phyloP scores from a whole-genome alignment of 2,888 invertebrate species.

The Cataglyphis rosenhaueri region DNA sequence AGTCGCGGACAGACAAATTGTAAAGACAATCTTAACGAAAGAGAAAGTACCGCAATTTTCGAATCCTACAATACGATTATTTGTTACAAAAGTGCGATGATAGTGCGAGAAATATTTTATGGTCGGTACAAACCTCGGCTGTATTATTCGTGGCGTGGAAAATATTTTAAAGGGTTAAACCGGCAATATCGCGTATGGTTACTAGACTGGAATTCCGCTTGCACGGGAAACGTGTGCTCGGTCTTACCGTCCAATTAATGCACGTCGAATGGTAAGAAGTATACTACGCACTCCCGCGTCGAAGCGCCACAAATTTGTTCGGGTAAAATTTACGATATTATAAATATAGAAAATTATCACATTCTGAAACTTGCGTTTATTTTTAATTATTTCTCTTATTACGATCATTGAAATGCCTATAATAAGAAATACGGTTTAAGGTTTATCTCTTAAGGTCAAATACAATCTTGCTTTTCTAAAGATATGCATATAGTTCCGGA shows the following conservation, averaged over 20 bases:
- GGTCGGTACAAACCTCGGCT: no score
- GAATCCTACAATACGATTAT: background rate
- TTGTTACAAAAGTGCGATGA: background rate
- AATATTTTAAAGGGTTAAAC: slow-evolving; percentile 69
- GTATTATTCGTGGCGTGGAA: slow-evolving; percentile 52
- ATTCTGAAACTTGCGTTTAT: background rate
- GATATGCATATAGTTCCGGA: background rate
- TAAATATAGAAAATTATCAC: slow-evolving; percentile 14
- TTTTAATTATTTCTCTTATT: slow-evolving; percentile 23
- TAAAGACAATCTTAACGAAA: background rate
- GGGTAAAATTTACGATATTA: slow-evolving; percentile 26
- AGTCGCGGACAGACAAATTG: background rate
- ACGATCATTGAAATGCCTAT: background rate
- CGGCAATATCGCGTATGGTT: slow-evolving; percentile 73
- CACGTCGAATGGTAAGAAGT: slow-evolving; percentile 71
- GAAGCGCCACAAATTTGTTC: slow-evolving; percentile 38
- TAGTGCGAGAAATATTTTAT: background rate
- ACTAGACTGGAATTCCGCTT: slow-evolving; percentile 82
- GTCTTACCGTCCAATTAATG: slow-evolving; percentile 75
- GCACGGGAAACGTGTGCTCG: slow-evolving; percentile 60
- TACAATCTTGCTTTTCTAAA: slow-evolving; percentile 14
- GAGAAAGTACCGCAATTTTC: background rate
- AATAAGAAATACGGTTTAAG: background rate
- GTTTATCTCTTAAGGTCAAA: slow-evolving; percentile 37
- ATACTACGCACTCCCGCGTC: slow-evolving; percentile 55